Conservation (phyloP, 2,797 vertebrate species). For the Urocyon cinereoargenteus region DNA sequence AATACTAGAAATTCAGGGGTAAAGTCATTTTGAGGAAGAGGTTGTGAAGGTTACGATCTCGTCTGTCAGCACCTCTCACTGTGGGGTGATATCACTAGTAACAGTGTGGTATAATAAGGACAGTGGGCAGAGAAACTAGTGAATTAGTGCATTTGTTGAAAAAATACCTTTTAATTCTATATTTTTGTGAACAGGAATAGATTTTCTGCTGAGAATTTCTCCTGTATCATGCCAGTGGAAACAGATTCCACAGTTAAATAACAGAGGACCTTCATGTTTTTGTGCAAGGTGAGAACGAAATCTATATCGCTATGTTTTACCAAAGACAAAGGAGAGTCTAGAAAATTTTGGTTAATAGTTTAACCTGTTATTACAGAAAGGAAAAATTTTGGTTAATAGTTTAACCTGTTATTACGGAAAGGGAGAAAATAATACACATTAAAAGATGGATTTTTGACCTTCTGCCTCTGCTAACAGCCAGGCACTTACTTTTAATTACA, state of each 20-base stretch:
- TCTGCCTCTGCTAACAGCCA: neutral
- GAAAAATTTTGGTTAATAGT: neutral
- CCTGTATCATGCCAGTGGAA: neutral
- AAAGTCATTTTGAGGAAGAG: neutral
- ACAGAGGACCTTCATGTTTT: neutral
- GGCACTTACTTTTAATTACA: conserved; percentile 30
- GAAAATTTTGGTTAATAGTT: neutral
- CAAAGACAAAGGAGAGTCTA: neutral
- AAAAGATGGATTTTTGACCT: neutral
- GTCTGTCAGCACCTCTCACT: neutral
- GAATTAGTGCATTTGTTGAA: neutral
- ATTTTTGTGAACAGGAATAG: neutral
- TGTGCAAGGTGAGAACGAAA: neutral
- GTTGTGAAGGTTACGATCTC: neutral
- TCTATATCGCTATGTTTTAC: neutral
- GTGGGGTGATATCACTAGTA: no score
- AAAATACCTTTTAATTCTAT: conserved; percentile 42
- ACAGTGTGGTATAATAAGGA: neutral
- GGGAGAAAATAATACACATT: neutral
- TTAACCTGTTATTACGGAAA: neutral
- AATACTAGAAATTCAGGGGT: conserved; percentile 81
- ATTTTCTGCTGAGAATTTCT: neutral
- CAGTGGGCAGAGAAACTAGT: neutral
- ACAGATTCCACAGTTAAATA: neutral
- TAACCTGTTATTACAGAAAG: neutral